phyloP scores from a whole-genome alignment of 2,113 vertebrate genomes.

The Campylomormyrus numenius region DNA sequence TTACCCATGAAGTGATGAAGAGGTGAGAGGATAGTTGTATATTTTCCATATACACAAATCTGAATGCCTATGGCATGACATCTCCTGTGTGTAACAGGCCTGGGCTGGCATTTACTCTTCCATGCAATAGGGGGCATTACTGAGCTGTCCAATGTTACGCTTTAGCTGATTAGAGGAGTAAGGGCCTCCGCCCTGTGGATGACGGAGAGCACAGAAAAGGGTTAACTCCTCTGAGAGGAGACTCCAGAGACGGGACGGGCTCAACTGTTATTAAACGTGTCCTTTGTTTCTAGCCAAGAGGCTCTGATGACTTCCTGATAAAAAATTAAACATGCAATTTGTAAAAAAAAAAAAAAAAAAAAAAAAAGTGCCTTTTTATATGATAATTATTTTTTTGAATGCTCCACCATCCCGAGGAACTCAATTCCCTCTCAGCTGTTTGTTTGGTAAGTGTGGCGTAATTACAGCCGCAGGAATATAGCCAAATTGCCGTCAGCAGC shows the following conservation, averaged over 20 bases:
- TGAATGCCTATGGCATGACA: neutral
- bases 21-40: neutral
- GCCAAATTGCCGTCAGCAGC: constrained; percentile 28
- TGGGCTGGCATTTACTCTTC: neutral
- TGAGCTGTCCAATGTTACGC: neutral
- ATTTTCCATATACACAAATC: neutral
- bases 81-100: neutral
- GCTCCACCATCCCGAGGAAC: constrained; percentile 20
- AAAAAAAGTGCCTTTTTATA: constrained; percentile 17
- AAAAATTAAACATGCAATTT: constrained; percentile 22
- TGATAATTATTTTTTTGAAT: constrained; percentile 23
- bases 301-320: constrained; percentile 9
- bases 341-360: constrained; percentile 7
- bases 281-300: constrained; percentile 9
- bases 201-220: neutral
- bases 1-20: neutral
- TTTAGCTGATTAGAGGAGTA: neutral
- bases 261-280: neutral
- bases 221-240: neutral
- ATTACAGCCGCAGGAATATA: constrained; percentile 27
- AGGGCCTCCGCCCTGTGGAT: neutral
- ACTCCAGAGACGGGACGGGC: neutral
- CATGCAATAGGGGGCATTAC: neutral
- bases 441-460: constrained; percentile 23
- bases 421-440: constrained; percentile 21